These are phyloP conservation scores for Lethenteron camtschaticum DNA, from an alignment of 2,113 vertebrate genomes.

Conservation along the genomic window DNA sequence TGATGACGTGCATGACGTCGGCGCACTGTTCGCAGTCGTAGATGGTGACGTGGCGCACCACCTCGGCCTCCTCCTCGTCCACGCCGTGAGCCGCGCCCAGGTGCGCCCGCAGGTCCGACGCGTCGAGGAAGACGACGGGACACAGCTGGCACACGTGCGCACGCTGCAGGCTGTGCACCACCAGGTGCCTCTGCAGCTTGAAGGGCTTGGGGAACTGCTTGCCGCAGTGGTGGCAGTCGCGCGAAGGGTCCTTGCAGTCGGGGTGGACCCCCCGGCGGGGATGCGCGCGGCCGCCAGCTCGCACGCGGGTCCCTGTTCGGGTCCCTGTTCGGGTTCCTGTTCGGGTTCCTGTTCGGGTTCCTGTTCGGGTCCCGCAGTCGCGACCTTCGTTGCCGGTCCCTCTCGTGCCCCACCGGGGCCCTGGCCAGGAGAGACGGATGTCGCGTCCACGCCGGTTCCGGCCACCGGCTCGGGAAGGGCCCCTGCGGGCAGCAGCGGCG, in stretches of 20 bases:
- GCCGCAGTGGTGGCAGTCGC: constrained; percentile 91
- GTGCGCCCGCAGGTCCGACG: constrained; percentile 49
- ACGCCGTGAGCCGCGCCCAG: constrained; percentile 37
- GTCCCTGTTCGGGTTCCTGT: neutral
- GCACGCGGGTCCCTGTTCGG: neutral
- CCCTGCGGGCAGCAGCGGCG: neutral
- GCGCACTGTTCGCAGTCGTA: constrained; percentile 87
- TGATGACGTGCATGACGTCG: constrained; percentile 78
- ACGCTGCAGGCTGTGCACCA: constrained; percentile 82
- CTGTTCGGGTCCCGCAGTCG: too few relatives aligned
- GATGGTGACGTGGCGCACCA: constrained; percentile 64
- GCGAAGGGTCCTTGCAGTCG: constrained; percentile 79
- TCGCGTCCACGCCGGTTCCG: neutral
- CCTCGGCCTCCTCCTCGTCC: constrained; percentile 38
- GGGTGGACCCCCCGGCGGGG: constrained; percentile 40
- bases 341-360: neutral
- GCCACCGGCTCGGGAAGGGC: neutral
- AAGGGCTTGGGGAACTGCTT: constrained; percentile 96
- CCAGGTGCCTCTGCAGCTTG: constrained; percentile 84
- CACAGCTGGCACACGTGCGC: constrained; percentile 76
- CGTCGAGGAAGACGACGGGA: constrained; percentile 58
- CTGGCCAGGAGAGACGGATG: too few relatives aligned
- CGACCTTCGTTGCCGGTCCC: too few relatives aligned
- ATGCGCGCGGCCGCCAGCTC: neutral
- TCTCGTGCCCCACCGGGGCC: too few relatives aligned